phyloP scores from a whole-genome alignment of 1,140 invertebrate genomes.

The Portunus trituberculatus region DNA sequence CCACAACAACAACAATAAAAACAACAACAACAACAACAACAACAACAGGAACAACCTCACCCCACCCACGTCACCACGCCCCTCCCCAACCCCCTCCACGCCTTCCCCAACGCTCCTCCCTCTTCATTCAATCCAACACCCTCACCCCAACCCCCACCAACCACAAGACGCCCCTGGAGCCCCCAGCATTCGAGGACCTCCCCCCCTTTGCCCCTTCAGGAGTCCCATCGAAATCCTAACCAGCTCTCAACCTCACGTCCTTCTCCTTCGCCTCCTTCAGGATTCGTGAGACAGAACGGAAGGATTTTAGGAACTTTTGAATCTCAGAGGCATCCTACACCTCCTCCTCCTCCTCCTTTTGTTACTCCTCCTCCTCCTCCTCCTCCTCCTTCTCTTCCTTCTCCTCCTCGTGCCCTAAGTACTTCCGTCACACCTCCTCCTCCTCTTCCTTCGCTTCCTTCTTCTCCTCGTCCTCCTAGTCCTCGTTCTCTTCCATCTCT shows the following conservation, averaged over 20 bases:
- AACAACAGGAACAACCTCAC: neutral
- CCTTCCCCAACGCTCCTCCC: neutral
- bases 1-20: too few species aligned
- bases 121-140: neutral
- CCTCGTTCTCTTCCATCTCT: neutral
- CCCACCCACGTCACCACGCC: neutral
- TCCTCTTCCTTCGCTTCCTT: neutral
- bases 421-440: neutral
- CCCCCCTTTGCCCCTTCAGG: neutral
- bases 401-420: neutral
- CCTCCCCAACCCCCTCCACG: neutral
- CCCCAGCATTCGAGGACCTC: neutral
- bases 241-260: neutral
- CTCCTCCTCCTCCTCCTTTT: conserved; percentile 1
- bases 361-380: neutral
- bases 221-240: neutral
- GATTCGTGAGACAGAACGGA: neutral
- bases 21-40: neutral
- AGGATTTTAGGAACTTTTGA: neutral
- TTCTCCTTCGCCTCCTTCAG: neutral
- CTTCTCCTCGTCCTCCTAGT: neutral
- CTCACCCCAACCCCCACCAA: neutral
- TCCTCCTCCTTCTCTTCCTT: neutral
- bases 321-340: neutral
- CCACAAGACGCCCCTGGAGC: neutral